These are phyloP conservation scores for Erebia palarica DNA, from an alignment of 2,888 invertebrate genomes.

Conservation along the genomic window DNA sequence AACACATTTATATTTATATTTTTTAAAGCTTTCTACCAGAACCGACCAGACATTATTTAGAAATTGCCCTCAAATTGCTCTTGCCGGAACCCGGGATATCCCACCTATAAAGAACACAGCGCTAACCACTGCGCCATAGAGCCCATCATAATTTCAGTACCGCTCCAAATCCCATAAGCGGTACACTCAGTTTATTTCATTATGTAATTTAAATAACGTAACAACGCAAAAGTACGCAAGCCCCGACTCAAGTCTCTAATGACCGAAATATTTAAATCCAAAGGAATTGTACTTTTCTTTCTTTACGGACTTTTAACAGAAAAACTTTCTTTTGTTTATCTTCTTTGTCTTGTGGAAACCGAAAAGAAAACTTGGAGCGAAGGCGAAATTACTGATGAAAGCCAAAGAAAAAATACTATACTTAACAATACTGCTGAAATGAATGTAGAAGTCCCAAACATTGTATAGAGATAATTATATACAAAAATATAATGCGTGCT, in stretches of 20 bases:
- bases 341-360: slow-evolving; percentile 31
- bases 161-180: too few relatives aligned
- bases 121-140: too few relatives aligned
- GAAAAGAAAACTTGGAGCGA: slow-evolving; percentile 30
- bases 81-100: too few relatives aligned
- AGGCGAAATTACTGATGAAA: slow-evolving; percentile 13
- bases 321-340: slow-evolving; percentile 50
- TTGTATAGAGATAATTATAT: too few relatives aligned
- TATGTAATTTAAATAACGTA: neutral
- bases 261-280: slow-evolving; percentile 67
- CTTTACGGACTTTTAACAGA: slow-evolving; percentile 60
- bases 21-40: too few relatives aligned
- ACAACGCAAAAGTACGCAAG: slow-evolving; percentile 59
- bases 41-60: too few relatives aligned
- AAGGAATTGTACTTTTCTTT: slow-evolving; percentile 54
- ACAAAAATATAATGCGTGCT: neutral
- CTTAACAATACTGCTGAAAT: neutral
- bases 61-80: too few relatives aligned
- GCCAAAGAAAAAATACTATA: neutral
- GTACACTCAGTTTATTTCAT: too few relatives aligned
- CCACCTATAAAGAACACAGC: too few relatives aligned
- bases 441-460: too few relatives aligned
- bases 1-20: too few relatives aligned
- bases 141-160: too few relatives aligned
- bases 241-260: slow-evolving; percentile 63